phyloP scores from a whole-genome alignment of 2,113 vertebrate species.

The Hymenochirus boettgeri region DNA sequence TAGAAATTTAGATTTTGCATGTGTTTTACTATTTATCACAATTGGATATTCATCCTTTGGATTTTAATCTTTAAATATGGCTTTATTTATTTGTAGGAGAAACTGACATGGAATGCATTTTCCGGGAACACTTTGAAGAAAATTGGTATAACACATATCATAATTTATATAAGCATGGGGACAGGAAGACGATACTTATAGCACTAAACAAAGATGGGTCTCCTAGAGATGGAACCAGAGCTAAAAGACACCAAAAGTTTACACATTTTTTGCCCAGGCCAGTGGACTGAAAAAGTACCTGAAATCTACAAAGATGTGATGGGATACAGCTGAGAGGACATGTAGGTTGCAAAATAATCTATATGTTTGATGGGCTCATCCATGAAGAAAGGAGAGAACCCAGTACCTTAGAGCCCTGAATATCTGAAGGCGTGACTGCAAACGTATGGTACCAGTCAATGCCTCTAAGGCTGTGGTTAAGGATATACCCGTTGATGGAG shows the following conservation, averaged over 20 bases:
- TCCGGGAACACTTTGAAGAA: slow-evolving; percentile 97
- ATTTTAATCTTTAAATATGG: no score
- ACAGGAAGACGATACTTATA: slow-evolving; percentile 88
- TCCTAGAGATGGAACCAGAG: slow-evolving; percentile 87
- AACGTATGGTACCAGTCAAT: slow-evolving; percentile 31
- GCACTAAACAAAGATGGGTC: slow-evolving; percentile 95
- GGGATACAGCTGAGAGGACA: slow-evolving; percentile 76
- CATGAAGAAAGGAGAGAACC: slow-evolving; percentile 22
- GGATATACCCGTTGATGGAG: slow-evolving; percentile 44
- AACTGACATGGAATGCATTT: slow-evolving; percentile 90
- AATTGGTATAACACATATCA: slow-evolving; percentile 99
- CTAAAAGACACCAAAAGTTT: slow-evolving; percentile 95
- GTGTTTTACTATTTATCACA: no score
- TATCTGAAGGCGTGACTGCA: slow-evolving; percentile 35
- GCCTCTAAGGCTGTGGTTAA: slow-evolving; percentile 39
- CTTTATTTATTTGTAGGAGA: slow-evolving; percentile 67
- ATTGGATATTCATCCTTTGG: no score
- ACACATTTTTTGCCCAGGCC: slow-evolving; percentile 95
- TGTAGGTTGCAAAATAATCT: slow-evolving; percentile 33
- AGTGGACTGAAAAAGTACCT: slow-evolving; percentile 91
- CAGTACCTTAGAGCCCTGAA: slow-evolving; percentile 24
- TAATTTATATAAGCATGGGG: slow-evolving; percentile 90
- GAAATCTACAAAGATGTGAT: slow-evolving; percentile 89
- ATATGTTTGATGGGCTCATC: slow-evolving; percentile 46
- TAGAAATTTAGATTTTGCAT: no score